Evolutionary conservation across 2,113 vertebrate genomes (phyloP), one percentile per base, ranked within the genome.

Genomic region (Ranitomeya imitator): DNA sequence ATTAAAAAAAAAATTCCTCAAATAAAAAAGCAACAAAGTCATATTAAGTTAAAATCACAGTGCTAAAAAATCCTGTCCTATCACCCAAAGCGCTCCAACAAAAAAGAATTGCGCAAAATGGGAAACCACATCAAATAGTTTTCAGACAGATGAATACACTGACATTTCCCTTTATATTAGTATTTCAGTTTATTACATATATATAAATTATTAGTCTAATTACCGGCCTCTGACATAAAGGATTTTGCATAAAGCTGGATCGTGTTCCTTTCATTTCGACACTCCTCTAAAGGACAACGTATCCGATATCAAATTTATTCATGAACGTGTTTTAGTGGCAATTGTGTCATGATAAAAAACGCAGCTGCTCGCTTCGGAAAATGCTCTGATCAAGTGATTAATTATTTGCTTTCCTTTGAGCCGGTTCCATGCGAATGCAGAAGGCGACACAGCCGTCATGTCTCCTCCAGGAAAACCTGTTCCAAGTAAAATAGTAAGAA

Each of bases 381-480:
- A 65, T 78, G 3, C 37, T 54, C 57, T 57, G 60, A 76, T 61
- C 60, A 51, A 71, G 88, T 51, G 9, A 7, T 84, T 91, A 93
- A 71, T 16, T 51, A 16, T 93, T 96, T 73, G 94, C 90, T 93
- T 94, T 96, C 91, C 98, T 99, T 91, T 94, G 90, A 88, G 94
- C 92, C 3, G 97, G 97, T 89, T 99, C 96, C 92, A 99, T 97
- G 81, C 93, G 90, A 59, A 99, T 90, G 84, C 92, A 93, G 80
- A 99, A 92, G 2, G 96, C 96, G 23, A 97, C 37, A 6, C 94
- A 96, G n/a, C 93, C 94, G 57, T 94, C 91, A 31, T 91, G 86
- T 91, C 96, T 96, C 71, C 94, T 94, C 98, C 98, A 99, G 88
- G 55, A 45, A 77, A 97, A 97, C 91, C 98, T 99, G 87, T 61